Conservation (phyloP, 1,140 invertebrate species). For the Trichoplusia ni region DNA sequence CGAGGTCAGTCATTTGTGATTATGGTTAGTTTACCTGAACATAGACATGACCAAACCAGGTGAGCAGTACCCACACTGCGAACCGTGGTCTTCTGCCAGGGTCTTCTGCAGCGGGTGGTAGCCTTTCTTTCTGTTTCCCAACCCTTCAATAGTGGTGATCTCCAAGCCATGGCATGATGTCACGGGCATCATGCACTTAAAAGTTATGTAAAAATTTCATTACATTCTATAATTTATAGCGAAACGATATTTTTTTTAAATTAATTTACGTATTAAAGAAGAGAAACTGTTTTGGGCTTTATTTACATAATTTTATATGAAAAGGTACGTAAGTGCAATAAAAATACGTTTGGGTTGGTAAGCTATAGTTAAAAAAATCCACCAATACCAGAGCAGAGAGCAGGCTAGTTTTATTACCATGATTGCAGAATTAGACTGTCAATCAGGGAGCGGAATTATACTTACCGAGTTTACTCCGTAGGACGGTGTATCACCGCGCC, state of each 20-base stretch:
- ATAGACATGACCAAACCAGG: conserved; percentile 94
- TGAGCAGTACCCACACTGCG: conserved; percentile 92
- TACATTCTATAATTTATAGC: neutral
- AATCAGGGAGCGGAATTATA: too few species aligned
- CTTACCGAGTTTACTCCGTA: conserved; percentile 41
- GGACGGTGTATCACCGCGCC: neutral
- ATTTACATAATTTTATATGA: too few species aligned
- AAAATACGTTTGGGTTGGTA: too few species aligned
- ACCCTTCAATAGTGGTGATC: conserved; percentile 89
- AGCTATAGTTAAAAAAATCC: too few species aligned
- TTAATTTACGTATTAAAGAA: too few species aligned
- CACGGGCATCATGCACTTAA: conserved; percentile 86
- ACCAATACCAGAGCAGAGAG: too few species aligned
- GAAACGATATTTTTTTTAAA: neutral
- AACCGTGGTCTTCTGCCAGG: conserved; percentile 87
- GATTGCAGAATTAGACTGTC: too few species aligned
- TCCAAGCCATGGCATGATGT: conserved; percentile 87
- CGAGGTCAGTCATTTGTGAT: neutral
- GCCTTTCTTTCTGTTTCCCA: conserved; percentile 86
- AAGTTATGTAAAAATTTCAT: neutral
- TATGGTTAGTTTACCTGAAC: conserved; percentile 82
- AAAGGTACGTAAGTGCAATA: too few species aligned
- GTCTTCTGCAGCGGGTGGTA: conserved; percentile 88
- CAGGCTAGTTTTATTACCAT: too few species aligned
- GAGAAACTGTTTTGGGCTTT: too few species aligned